Evolutionary conservation across 1,140 invertebrate genomes (phyloP).

Genomic region (Drosophila pandora): DNA sequence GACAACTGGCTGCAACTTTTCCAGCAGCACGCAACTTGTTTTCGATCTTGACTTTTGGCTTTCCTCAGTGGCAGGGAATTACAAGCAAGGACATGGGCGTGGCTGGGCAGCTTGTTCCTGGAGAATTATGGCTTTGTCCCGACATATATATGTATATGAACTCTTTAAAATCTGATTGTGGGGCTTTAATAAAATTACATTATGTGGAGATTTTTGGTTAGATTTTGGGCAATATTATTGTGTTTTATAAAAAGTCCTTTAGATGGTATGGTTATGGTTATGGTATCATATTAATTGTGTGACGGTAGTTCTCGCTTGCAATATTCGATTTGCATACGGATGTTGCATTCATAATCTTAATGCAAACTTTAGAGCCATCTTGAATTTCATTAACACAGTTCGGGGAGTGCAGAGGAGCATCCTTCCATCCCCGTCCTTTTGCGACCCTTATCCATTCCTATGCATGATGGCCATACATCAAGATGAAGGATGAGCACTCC

Average conservation of each 20-base stretch:
- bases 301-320: neutral
- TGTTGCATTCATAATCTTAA: constrained; percentile 19
- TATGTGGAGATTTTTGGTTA: neutral
- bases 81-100: constrained; percentile 32
- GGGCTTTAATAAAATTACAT: neutral
- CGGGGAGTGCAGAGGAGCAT: constrained; percentile 36
- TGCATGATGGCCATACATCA: constrained; percentile 70
- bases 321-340: constrained; percentile 11
- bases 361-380: constrained; percentile 40
- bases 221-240: too few species aligned
- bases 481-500: constrained; percentile 67
- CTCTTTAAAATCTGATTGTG: neutral
- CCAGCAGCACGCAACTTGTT: constrained; percentile 47
- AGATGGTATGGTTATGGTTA: neutral
- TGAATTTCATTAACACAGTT: constrained; percentile 78
- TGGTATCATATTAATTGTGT: constrained; percentile 6
- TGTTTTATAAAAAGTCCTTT: neutral
- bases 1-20: constrained; percentile 57
- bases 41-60: constrained; percentile 67
- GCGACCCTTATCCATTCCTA: constrained; percentile 18
- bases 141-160: neutral
- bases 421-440: neutral
- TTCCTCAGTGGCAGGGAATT: constrained; percentile 27
- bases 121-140: constrained; percentile 21
- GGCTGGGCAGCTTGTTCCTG: constrained; percentile 27